phyloP scores from a whole-genome alignment of 2,113 vertebrate species.

The Nycticebus coucang region DNA sequence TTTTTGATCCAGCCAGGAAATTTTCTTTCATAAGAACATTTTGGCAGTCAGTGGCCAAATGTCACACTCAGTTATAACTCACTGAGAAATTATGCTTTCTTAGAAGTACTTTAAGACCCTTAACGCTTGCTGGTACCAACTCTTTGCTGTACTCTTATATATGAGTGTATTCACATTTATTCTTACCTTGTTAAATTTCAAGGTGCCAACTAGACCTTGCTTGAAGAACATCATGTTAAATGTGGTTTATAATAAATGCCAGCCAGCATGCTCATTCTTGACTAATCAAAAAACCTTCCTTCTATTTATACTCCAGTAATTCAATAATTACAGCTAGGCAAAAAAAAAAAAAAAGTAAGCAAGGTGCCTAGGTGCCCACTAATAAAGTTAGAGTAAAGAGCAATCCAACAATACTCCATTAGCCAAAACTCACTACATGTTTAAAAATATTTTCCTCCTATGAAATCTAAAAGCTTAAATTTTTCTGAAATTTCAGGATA shows the following conservation, averaged over 20 bases:
- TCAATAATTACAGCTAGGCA: background rate
- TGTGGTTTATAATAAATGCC: background rate
- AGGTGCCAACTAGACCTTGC: slow-evolving; percentile 71
- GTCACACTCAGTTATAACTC: slow-evolving; percentile 60
- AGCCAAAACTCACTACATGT: slow-evolving; percentile 25
- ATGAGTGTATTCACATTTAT: background rate
- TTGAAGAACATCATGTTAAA: slow-evolving; percentile 66
- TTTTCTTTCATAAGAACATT: background rate
- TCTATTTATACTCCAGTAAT: background rate
- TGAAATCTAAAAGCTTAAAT: background rate
- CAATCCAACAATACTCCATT: background rate
- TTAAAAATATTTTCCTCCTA: background rate
- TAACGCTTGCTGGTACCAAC: slow-evolving; percentile 35
- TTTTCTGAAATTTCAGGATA: slow-evolving; percentile 4
- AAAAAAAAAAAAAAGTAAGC: background rate
- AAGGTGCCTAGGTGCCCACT: background rate
- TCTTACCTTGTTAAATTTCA: slow-evolving; percentile 73
- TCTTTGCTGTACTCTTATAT: background rate
- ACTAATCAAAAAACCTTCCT: background rate
- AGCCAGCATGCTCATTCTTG: background rate
- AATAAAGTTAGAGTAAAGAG: background rate
- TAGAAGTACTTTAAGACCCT: slow-evolving; percentile 43
- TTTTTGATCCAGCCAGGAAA: background rate
- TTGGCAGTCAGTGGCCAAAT: background rate
- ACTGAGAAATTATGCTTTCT: slow-evolving; percentile 69